Evolutionary conservation across 2,113 vertebrate species (phyloP).

Genomic region (Synchiropus splendidus): DNA sequence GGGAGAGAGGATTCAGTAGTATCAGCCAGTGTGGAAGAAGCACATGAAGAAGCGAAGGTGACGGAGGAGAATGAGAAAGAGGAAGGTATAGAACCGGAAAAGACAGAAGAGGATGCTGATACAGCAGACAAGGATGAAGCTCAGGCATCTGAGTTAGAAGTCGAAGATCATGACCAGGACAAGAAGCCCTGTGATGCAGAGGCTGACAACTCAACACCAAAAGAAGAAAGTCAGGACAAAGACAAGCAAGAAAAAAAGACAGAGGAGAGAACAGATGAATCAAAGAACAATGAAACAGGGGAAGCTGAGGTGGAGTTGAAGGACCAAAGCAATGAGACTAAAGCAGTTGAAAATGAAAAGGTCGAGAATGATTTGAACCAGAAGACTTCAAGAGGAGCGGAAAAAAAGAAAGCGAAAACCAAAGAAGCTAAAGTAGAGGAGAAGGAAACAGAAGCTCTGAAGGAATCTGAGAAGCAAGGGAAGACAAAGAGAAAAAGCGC

Average conservation of each 20-base stretch:
- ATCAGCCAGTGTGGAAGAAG: background rate
- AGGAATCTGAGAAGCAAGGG: slow-evolving; percentile 48
- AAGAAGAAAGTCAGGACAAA: no score
- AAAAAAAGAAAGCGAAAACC: slow-evolving; percentile 28
- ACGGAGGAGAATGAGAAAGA: background rate
- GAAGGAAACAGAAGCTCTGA: slow-evolving; percentile 40
- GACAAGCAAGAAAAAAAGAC: no score
- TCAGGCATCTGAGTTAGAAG: no score
- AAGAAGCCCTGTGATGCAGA: no score
- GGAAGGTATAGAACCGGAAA: background rate
- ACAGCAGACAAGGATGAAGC: background rate
- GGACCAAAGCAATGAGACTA: no score
- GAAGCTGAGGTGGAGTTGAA: no score
- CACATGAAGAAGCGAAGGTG: background rate
- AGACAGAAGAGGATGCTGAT: background rate
- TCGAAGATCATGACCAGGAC: no score
- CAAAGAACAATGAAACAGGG: no score
- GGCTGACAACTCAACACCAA: no score
- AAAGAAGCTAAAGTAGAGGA: slow-evolving; percentile 25
- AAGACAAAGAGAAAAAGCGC: slow-evolving; percentile 45
- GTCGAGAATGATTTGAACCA: no score
- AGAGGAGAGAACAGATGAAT: no score
- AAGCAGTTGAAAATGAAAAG: no score
- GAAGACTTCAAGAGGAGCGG: background rate
- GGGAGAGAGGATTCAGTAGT: slow-evolving; percentile 7